These are phyloP conservation scores for Hymenochirus boettgeri DNA, from an alignment of 2,113 vertebrate species.

Conservation along the genomic window DNA sequence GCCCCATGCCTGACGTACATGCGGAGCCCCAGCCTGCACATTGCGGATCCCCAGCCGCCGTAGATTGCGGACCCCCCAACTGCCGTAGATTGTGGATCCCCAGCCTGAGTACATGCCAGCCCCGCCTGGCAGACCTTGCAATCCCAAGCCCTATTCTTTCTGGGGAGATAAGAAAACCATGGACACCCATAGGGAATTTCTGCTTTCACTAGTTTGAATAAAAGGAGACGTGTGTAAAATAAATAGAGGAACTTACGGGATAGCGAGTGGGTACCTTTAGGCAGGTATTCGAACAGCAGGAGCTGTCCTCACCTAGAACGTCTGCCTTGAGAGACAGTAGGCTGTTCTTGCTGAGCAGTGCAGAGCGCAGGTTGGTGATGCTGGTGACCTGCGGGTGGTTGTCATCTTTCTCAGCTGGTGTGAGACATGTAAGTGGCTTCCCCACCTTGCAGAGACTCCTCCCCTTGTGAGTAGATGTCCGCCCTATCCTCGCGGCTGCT, in stretches of 20 bases:
- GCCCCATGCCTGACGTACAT: no score
- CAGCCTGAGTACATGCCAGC: no score
- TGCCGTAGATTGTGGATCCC: no score
- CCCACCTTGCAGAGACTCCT: slow-evolving; percentile 69
- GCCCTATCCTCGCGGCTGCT: slow-evolving; percentile 76
- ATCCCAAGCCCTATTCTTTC: no score
- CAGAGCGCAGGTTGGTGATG: slow-evolving; percentile 88
- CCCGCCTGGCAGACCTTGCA: no score
- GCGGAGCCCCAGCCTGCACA: no score
- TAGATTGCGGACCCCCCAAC: no score
- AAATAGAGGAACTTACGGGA: slow-evolving; percentile 79
- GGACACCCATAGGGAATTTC: no score
- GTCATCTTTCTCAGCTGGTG: slow-evolving; percentile 74
- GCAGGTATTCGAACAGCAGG: slow-evolving; percentile 93
- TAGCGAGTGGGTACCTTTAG: slow-evolving; percentile 87
- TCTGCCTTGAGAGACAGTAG: slow-evolving; percentile 90
- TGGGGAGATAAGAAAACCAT: no score
- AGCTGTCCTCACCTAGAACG: slow-evolving; percentile 87
- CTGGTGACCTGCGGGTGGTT: slow-evolving; percentile 68
- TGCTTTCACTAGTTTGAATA: not conserved
- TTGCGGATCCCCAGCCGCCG: no score
- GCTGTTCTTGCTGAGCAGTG: slow-evolving; percentile 96
- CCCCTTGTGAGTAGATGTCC: slow-evolving; percentile 74
- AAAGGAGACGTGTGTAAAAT: not conserved
- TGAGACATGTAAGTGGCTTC: slow-evolving; percentile 74